These are phyloP conservation scores for Pangasius macronema DNA, from an alignment of 2,797 vertebrate species.

Conservation along the genomic window DNA sequence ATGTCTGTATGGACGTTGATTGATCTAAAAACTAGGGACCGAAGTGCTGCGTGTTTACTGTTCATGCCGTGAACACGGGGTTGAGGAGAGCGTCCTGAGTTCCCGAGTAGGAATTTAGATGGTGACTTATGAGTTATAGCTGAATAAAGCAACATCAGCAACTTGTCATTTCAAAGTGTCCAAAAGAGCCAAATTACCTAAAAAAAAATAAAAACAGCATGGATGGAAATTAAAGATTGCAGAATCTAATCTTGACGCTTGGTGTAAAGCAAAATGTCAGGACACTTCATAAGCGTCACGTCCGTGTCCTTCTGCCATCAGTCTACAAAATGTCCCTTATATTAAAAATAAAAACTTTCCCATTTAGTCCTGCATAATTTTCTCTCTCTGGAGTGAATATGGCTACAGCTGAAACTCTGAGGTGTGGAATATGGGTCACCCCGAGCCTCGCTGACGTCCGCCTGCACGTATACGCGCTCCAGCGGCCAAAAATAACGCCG, in stretches of 20 bases:
- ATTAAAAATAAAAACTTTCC: background rate
- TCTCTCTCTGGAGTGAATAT: background rate
- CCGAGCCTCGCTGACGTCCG: conserved; percentile 27
- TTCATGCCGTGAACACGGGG: background rate
- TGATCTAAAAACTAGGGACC: background rate
- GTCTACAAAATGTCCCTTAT: background rate
- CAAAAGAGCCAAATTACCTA: background rate
- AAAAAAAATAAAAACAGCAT: background rate
- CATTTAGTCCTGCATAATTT: conserved; percentile 20
- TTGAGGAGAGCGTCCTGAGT: background rate
- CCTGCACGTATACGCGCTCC: background rate
- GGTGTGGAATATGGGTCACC: conserved; percentile 53
- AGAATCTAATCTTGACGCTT: too few species aligned
- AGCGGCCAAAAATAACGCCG: conserved; percentile 35
- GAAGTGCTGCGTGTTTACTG: background rate
- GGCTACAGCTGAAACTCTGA: conserved; percentile 24
- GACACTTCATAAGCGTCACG: too few species aligned
- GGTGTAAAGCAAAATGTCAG: too few species aligned
- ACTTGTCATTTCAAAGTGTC: background rate
- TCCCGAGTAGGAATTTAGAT: background rate
- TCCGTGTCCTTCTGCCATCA: background rate
- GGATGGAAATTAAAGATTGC: too few species aligned
- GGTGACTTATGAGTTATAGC: background rate
- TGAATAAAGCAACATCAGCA: background rate
- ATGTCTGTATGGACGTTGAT: background rate